A percentile compares a stretch with the other conserved stretches of the same genome.
Conservation (phyloP, 1,140 invertebrate species). For the Drosophila mauritiana region DNA sequence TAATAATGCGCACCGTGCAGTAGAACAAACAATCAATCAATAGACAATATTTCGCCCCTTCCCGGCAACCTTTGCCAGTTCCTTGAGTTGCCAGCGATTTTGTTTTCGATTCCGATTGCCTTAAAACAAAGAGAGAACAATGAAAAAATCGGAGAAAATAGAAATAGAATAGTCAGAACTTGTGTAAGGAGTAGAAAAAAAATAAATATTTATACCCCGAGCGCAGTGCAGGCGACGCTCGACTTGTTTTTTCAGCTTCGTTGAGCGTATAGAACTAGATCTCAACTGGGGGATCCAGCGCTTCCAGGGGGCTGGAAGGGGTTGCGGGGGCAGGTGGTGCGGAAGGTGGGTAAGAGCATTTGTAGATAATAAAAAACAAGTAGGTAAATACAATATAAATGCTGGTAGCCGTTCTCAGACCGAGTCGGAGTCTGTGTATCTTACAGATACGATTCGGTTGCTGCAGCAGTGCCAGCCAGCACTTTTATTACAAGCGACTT, state of each 20-base stretch:
- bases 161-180: slow-evolving; percentile 39
- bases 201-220: slow-evolving; percentile 82
- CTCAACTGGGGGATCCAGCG: slow-evolving; percentile 4
- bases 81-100: slow-evolving; percentile 28
- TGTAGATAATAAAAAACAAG: slow-evolving; percentile 83
- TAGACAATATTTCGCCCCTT: slow-evolving; percentile 75
- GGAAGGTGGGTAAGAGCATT: slow-evolving; percentile 67
- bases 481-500: slow-evolving; percentile 82
- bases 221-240: slow-evolving; percentile 80
- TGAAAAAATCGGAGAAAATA: slow-evolving; percentile 21
- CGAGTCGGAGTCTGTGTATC: slow-evolving; percentile 54
- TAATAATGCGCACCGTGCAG: slow-evolving; percentile 78
- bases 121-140: slow-evolving; percentile 69
- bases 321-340: background rate
- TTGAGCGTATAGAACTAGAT: slow-evolving; percentile 73
- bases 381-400: slow-evolving; percentile 84
- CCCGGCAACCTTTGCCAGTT: background rate
- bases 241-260: slow-evolving; percentile 83
- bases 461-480: slow-evolving; percentile 61
- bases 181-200: slow-evolving; percentile 60
- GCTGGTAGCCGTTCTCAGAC: slow-evolving; percentile 59
- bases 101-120: slow-evolving; percentile 69
- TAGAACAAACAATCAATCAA: slow-evolving; percentile 82
- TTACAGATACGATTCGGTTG: slow-evolving; percentile 79
- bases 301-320: background rate